These are phyloP conservation scores for Stegana nigrithorax DNA, from an alignment of 2,888 invertebrate genomes.

Conservation along the genomic window DNA sequence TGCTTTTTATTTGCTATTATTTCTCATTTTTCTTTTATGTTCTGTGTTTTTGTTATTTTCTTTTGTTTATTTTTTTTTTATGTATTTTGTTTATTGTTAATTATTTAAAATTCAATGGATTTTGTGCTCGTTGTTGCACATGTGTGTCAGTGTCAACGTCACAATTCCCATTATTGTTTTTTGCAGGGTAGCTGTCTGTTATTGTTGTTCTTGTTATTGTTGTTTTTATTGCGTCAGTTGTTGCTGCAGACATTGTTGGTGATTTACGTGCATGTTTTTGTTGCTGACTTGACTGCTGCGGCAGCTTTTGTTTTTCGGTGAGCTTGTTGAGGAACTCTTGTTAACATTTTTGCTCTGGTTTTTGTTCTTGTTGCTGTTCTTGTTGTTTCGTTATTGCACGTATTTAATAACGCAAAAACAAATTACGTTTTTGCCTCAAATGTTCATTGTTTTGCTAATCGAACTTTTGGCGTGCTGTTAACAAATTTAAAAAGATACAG, in stretches of 20 bases:
- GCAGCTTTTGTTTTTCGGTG: slow-evolving; percentile 20
- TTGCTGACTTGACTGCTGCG: background rate
- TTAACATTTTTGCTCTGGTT: slow-evolving; percentile 28
- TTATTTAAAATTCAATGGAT: slow-evolving; percentile 32
- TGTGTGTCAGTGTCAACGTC: slow-evolving; percentile 28
- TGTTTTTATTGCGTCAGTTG: slow-evolving; percentile 13
- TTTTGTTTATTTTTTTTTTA: slow-evolving; percentile 1
- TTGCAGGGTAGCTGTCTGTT: too few relatives aligned
- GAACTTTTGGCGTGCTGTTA: too few relatives aligned
- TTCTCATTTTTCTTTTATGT: background rate
- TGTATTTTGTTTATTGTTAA: slow-evolving; percentile 21
- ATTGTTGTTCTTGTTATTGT: slow-evolving; percentile 13
- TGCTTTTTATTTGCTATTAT: slow-evolving; percentile 3
- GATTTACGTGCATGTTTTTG: slow-evolving; percentile 11
- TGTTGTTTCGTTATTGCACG: background rate
- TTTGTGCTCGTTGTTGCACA: slow-evolving; percentile 7
- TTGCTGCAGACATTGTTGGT: slow-evolving; percentile 9
- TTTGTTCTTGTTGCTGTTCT: slow-evolving; percentile 19
- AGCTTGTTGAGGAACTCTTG: slow-evolving; percentile 29
- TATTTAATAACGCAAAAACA: too few relatives aligned
- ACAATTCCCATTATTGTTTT: too few relatives aligned
- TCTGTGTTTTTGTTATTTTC: slow-evolving; percentile 27
- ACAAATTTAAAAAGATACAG: too few relatives aligned
- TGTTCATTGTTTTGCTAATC: slow-evolving; percentile 24
- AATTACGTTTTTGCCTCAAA: too few relatives aligned